A percentile compares a stretch with the other conserved stretches of the same genome.
Evolutionary conservation across 2,113 vertebrate genomes (phyloP).

Genomic region (Bostrychus sinensis): DNA sequence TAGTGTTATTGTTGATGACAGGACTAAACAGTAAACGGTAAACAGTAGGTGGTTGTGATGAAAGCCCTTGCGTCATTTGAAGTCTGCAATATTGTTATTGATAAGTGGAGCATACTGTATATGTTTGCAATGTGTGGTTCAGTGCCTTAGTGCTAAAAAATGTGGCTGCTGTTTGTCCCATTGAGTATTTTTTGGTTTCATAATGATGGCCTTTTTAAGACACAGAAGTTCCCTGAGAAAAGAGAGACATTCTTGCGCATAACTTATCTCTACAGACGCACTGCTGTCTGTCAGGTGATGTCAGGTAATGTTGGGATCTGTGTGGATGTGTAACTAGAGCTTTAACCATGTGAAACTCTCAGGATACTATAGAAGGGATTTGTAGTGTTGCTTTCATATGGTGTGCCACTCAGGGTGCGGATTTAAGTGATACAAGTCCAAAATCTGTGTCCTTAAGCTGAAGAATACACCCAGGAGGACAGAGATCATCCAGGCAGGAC

Average conservation of each 20-base stretch:
- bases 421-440: too few species aligned
- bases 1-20: neutral
- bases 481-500: neutral
- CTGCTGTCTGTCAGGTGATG: neutral
- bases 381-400: neutral
- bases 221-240: slow-evolving; percentile 3
- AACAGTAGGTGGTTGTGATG: slow-evolving; percentile 32
- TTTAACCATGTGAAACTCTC: slow-evolving; percentile 19
- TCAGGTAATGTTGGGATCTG: neutral
- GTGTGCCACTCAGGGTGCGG: neutral
- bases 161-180: too few species aligned
- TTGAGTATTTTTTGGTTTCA: too few species aligned
- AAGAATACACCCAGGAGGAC: neutral
- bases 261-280: slow-evolving; percentile 21
- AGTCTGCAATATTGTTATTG: slow-evolving; percentile 7
- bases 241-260: slow-evolving; percentile 14
- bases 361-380: neutral
- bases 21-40: too few species aligned
- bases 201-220: neutral
- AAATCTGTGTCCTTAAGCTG: neutral
- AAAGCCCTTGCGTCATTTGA: slow-evolving; percentile 33
- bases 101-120: neutral
- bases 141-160: neutral
- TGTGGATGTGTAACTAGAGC: slow-evolving; percentile 25
- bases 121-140: slow-evolving; percentile 5